These are phyloP conservation scores for Staurois parvus DNA, from an alignment of 2,797 vertebrate species.

Conservation along the genomic window DNA sequence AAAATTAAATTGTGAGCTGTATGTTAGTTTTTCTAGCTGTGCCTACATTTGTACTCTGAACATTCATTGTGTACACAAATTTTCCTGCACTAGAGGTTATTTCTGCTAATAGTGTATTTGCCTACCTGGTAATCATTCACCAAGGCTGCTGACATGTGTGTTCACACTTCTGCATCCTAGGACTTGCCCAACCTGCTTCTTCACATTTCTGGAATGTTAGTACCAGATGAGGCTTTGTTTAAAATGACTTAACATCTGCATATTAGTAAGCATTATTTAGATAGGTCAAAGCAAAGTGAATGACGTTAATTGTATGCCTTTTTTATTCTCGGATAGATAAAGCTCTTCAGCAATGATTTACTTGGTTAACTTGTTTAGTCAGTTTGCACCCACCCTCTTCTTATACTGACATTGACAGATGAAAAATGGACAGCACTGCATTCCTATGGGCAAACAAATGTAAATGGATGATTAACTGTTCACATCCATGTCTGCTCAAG, in stretches of 20 bases:
- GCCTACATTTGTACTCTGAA: not conserved
- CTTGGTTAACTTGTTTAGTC: not conserved
- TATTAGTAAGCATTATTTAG: not conserved
- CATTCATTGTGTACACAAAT: not conserved
- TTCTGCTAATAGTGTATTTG: not conserved
- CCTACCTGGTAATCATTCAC: constrained; percentile 24
- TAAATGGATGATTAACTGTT: no score
- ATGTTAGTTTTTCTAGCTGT: no score
- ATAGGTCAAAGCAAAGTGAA: not conserved
- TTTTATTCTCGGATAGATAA: not conserved
- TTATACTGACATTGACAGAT: no score
- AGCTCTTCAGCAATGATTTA: not conserved
- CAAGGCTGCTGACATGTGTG: not conserved
- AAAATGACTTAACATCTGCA: not conserved
- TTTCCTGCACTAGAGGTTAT: not conserved
- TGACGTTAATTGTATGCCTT: not conserved
- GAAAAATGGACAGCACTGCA: no score
- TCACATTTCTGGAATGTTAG: constrained; percentile 29
- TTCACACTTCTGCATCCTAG: not conserved
- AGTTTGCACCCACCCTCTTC: no score
- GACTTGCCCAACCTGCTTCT: constrained; percentile 12
- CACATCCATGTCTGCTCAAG: no score
- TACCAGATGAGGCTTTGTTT: not conserved
- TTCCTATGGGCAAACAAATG: no score
- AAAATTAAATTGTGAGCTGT: no score